These are phyloP conservation scores for Lasioglossum oenotherae DNA, from an alignment of 2,888 invertebrate species.

Conservation along the genomic window DNA sequence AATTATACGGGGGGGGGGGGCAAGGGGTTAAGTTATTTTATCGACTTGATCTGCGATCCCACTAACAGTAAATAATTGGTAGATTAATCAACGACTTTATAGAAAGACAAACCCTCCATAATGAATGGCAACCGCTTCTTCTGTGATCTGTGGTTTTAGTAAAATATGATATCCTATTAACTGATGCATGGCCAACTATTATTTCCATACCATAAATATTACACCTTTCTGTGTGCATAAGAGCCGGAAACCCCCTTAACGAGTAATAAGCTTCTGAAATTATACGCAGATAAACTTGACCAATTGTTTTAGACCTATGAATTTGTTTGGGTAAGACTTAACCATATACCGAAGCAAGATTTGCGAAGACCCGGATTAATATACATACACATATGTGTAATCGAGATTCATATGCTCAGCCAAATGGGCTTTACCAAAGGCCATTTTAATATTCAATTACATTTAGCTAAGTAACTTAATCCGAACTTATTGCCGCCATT, in stretches of 20 bases:
- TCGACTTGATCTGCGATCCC: too few species aligned
- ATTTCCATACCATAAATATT: constrained; percentile 26
- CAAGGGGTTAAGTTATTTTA: too few species aligned
- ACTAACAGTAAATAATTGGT: too few species aligned
- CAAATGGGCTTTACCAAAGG: constrained; percentile 4
- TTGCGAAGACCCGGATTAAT: constrained; percentile 21
- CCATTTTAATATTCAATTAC: constrained; percentile 32
- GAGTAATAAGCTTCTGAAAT: constrained; percentile 25
- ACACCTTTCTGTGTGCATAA: constrained; percentile 27
- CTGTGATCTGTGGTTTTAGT: too few species aligned
- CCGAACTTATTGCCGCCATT: constrained; percentile 7
- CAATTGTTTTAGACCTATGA: constrained; percentile 23
- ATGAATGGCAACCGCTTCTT: too few species aligned
- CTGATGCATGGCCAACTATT: too few species aligned
- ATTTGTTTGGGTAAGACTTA: constrained; percentile 7
- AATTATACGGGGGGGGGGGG: too few species aligned
- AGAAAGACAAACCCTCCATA: too few species aligned
- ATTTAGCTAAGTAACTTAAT: constrained; percentile 8
- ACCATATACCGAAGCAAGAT: constrained; percentile 4
- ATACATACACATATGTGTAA: neutral
- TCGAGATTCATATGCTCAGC: neutral
- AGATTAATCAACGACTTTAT: too few species aligned
- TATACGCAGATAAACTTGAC: constrained; percentile 25
- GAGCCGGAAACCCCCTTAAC: neutral
- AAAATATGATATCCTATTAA: too few species aligned